Base-by-base conservation (phyloP, 2,797 vertebrate genomes). In the Synaphobranchus kaupii region DNA sequence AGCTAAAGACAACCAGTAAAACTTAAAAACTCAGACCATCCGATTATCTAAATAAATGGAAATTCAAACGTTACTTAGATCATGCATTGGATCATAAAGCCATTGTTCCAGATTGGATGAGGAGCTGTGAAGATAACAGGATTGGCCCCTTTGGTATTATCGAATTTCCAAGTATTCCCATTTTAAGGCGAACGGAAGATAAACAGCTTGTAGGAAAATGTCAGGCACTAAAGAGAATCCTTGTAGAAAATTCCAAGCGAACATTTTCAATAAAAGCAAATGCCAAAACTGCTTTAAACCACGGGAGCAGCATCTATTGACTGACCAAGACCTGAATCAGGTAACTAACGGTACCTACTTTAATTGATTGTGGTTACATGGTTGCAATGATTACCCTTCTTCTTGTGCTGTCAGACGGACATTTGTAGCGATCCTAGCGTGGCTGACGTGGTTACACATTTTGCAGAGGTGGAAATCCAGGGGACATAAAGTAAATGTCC, bases 211-310 rank as follows among this genome's bases (percentile, higher is more conserved):
- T 15, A 78, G 73, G 34, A 94, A 91, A 84, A 99, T 99, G 98
- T 97, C 98, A 93, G 44, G 94, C 85, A 97, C 96, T 0, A 99
- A 99, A 92, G 98, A 99, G 92, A 99, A 98, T 87, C 95, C 98
- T 50, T 99, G 98, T 91, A 96, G 98, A 94, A 99, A 99, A 95
- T 99, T 99, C 92, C 98, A 99, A 94, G 97, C 98, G 86, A 99
- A 99, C 93, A 98, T 99, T 94, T 99, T 99, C 93, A 99, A 99
- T 92, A 99, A 98, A 93, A 99, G 98, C 94, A 99, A 99, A 96
- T 99, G 98, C 96, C 98, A 99, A 94, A 99, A 99, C 93, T 99
- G 98, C 95, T 99, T 99, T 94, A 99, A 99, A 88, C 98, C 98
- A 0, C 94, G 98, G 56, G 98, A 99, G 93, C 95, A 98, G 83